Base-by-base conservation (phyloP, 2,113 vertebrate species). In the Amphiprion ocellaris region DNA sequence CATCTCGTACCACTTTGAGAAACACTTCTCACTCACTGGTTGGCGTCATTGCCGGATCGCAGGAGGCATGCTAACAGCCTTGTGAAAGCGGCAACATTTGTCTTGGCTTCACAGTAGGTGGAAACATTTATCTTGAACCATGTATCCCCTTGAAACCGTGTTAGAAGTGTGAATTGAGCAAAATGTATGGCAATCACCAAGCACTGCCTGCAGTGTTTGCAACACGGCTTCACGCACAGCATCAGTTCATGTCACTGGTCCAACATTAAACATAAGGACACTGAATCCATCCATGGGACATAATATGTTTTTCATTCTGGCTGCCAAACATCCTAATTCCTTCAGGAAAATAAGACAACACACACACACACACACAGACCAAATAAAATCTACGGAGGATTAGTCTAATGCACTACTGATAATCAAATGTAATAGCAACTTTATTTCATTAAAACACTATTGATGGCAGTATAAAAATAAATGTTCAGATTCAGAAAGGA, bases 271-370 rank as follows among this genome's bases (percentile, higher is more conserved):
- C 61, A 67, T 75, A 69, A 77, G 50, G 54, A 75, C 64, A 54
- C 16, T 65, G 28, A 46, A 68, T 70, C 8, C 16, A 52, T 52
- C 77, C 44, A 33, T 33, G n/a, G 56, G 69, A 70, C 30, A 60
- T 70, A 72, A 72, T 69, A 3, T 64, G 55, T 59, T 76, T 76
- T 52, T 69, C 21, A 21, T 21, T 14, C 11, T 10, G 44, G 55
- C 28, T 78, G 79, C 78, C 79, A 89, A 86, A 83, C 78, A 75
- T 54, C 62, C 50, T 87, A 87, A 90, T 85, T 86, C 88, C 82
- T 81, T 41, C 74, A 70, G 77, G 64, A 76, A 77, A 76, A 77
- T 73, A 1, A 53, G 4, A 24, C 54, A 19, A 52, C 17, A 52
- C 17, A 21, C 11, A 73, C 17, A 52, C 11, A 73, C 47, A 52